Conservation (phyloP, 2,113 vertebrate species). For the Heterochromis multidens region DNA sequence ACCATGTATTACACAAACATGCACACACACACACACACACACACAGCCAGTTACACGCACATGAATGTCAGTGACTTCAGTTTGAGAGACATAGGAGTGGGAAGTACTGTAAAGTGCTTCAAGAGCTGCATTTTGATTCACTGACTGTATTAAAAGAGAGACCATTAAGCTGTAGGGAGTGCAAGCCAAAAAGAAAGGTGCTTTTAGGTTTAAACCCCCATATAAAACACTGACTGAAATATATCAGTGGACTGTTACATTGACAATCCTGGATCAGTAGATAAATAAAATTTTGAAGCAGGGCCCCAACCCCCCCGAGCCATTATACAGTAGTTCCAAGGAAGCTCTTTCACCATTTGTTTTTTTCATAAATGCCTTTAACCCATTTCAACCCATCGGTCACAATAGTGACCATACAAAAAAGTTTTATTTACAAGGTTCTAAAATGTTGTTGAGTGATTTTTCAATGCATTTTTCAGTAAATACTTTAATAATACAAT, state of each 20-base stretch:
- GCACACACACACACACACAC: neutral
- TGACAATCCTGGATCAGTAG: neutral
- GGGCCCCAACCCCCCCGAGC: neutral
- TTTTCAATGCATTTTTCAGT: too few relatives aligned
- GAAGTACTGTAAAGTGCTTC: neutral
- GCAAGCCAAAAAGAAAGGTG: constrained; percentile 27
- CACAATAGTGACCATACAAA: too few relatives aligned
- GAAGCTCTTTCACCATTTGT: neutral
- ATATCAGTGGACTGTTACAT: neutral
- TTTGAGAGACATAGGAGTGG: constrained; percentile 7
- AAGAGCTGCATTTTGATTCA: constrained; percentile 42
- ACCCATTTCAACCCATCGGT: too few relatives aligned
- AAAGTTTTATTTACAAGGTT: too few relatives aligned
- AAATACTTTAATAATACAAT: too few relatives aligned
- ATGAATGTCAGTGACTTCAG: constrained; percentile 4
- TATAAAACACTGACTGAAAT: constrained; percentile 8
- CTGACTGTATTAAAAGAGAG: constrained; percentile 24
- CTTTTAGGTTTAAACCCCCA: constrained; percentile 15
- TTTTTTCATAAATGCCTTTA: neutral
- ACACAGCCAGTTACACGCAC: neutral
- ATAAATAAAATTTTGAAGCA: neutral
- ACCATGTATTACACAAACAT: neutral
- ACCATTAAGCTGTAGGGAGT: neutral
- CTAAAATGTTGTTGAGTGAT: too few relatives aligned
- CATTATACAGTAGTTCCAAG: neutral